phyloP scores from a whole-genome alignment of 1,140 invertebrate species.

The Gonioctena quinquepunctata region DNA sequence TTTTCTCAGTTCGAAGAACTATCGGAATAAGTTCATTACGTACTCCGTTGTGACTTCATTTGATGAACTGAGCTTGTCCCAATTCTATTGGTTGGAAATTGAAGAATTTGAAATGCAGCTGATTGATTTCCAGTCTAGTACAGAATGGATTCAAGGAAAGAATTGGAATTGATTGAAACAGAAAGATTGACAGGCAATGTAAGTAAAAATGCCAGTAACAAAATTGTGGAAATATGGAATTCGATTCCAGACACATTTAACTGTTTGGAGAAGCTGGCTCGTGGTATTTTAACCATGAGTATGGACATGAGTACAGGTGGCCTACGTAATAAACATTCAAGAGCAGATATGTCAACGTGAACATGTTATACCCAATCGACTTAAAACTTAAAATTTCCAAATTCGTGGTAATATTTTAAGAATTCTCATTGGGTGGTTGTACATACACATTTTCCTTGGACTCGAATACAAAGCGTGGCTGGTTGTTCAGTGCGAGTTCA shows the following conservation, averaged over 20 bases:
- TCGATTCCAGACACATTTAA: conserved; percentile 22
- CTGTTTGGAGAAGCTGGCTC: conserved; percentile 40
- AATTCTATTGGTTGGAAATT: conserved; percentile 36
- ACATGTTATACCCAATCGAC: no score
- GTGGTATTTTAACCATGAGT: conserved; percentile 42
- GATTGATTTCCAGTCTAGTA: conserved; percentile 42
- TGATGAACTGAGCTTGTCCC: conserved; percentile 8
- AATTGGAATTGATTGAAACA: conserved; percentile 34
- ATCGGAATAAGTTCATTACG: not conserved
- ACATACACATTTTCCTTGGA: no score
- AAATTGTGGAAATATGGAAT: conserved; percentile 22
- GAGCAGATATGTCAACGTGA: no score
- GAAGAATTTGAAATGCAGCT: conserved; percentile 43
- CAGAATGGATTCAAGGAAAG: conserved; percentile 37
- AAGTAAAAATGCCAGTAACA: no score
- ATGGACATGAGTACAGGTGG: no score
- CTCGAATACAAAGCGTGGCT: no score
- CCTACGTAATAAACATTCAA: no score
- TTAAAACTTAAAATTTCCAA: no score
- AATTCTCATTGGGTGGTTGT: no score
- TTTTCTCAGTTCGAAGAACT: not conserved
- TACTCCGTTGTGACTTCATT: conserved; percentile 11
- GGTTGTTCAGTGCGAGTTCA: no score
- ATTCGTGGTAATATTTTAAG: no score
- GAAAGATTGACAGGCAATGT: conserved; percentile 4